Base-by-base conservation (phyloP, 2,888 invertebrate species). In the Agrochola macilenta region DNA sequence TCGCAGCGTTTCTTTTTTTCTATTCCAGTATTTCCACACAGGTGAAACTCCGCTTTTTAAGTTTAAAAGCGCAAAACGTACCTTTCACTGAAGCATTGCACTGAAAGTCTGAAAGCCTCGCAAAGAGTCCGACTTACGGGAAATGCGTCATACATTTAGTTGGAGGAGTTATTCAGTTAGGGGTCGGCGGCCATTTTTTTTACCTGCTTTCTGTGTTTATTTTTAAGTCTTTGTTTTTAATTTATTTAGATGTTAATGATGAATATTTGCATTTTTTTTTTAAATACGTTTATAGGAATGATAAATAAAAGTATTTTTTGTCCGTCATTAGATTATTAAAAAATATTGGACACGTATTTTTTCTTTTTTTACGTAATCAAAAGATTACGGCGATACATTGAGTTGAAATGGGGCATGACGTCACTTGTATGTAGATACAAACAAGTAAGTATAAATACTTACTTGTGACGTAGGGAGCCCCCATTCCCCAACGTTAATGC, bases 61-160 rank as follows among this genome's bases (percentile, higher is more conserved):
- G 43, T 71, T 82, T 78, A 85, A 88, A 88, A 82, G 83, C 74
- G 74, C 78, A 87, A 87, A 83, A 82, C 76, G 79, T 79, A 80
- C 79, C 71, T 83, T 88, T 74, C 74, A 74, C 54, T 70, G 49
- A 64, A 87, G 78, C 74, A 74, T 78, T 86, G 74, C 78, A 76
- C 74, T 84, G 74, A 85, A 86, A 81, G 81, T 78, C 66, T 43
- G 69, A 86, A 86, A 82, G 80, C 81, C 65, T 43, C 26, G 79
- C 76, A 76, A 83, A 78, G 78, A 85, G 76, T 54, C 26, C 78
- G 65, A 70, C 78, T 81, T 78, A 69, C 65, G 60, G 72, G 61
- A 79, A 82, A 79, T 73, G 79, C 82, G 80, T 83, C 57, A 74
- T 77, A 71, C 76, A 79, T 81, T 76, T 68, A 79, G 76, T 52